phyloP scores from a whole-genome alignment of 2,888 invertebrate species.

The Stenoptilia bipunctidactyla region DNA sequence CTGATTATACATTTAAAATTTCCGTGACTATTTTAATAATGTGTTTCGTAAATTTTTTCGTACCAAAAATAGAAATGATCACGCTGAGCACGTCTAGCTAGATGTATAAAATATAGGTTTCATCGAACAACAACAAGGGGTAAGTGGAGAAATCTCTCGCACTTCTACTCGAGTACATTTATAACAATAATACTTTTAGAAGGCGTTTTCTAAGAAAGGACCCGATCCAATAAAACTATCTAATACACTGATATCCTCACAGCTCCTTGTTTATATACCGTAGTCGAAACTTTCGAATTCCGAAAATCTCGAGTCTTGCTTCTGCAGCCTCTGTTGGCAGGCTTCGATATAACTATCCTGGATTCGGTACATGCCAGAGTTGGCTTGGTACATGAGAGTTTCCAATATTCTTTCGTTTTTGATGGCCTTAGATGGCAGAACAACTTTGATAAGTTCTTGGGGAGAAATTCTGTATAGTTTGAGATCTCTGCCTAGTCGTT shows the following conservation, averaged over 20 bases:
- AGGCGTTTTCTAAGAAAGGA: slow-evolving; percentile 60
- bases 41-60: slow-evolving; percentile 30
- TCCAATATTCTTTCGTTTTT: slow-evolving; percentile 93
- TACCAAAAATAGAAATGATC: slow-evolving; percentile 67
- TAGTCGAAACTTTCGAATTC: slow-evolving; percentile 87
- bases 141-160: slow-evolving; percentile 66
- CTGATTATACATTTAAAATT: background rate
- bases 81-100: slow-evolving; percentile 66
- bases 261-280: slow-evolving; percentile 72
- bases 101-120: slow-evolving; percentile 69
- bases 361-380: slow-evolving; percentile 92
- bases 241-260: slow-evolving; percentile 68
- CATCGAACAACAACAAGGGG: slow-evolving; percentile 68
- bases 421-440: slow-evolving; percentile 92
- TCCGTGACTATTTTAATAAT: slow-evolving; percentile 2
- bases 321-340: slow-evolving; percentile 87
- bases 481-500: slow-evolving; percentile 87
- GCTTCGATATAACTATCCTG: slow-evolving; percentile 90
- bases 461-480: slow-evolving; percentile 93
- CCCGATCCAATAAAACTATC: slow-evolving; percentile 43
- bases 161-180: slow-evolving; percentile 62
- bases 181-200: slow-evolving; percentile 70
- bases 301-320: slow-evolving; percentile 89
- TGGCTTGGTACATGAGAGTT: slow-evolving; percentile 93
- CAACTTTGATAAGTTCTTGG: slow-evolving; percentile 92